Evolutionary conservation across 2,888 invertebrate genomes (phyloP), one percentile per base, ranked within the genome.

Genomic region (Troides helena): DNA sequence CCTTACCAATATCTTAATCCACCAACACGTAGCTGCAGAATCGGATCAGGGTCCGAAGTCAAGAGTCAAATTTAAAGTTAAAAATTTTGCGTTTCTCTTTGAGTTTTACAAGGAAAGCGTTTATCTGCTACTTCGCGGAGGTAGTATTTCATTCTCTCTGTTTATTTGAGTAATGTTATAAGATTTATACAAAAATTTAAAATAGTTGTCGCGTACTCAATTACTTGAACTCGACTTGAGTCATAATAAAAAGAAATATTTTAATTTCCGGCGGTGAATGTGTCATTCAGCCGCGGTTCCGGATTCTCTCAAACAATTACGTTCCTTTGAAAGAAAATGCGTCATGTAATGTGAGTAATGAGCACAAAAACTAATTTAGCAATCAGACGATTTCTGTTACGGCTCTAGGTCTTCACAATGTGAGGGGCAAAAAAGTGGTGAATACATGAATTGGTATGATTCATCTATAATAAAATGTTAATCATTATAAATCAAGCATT

Each of bases 401-500:
- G 74, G 73, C 74, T 77, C 73, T 80, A 75, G 80, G 78, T 80
- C 80, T 78, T 81, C 79, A 78, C 77, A 81, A 77, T 69, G 64
- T 68, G 62, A 65, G 58, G 61, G 60, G 76, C 76, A 78, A n/a
- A 80, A 79, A 79, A 80, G 69, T 71, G 75, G 76, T 75, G 76
- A 70, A 76, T 78, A 76, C 81, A 80, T 84, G 84, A 86, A 85
- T 85, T 85, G 85, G 81, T 79, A 81, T 83, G 86, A 87, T 80
- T 86, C 85, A 82, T 80, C 80, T 85, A 85, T 84, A 83, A 88
- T 87, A 85, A 82, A 84, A 87, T 84, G 84, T 85, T 87, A 85
- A 88, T 89, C 85, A 85, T 86, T 85, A 87, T 88, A 88, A 88
- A 88, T 88, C 87, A 87, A 77, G 74, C 79, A 85, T 85, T 87